These are phyloP conservation scores for Lasioglossum oenotherae DNA, from an alignment of 2,888 invertebrate species.

Conservation along the genomic window DNA sequence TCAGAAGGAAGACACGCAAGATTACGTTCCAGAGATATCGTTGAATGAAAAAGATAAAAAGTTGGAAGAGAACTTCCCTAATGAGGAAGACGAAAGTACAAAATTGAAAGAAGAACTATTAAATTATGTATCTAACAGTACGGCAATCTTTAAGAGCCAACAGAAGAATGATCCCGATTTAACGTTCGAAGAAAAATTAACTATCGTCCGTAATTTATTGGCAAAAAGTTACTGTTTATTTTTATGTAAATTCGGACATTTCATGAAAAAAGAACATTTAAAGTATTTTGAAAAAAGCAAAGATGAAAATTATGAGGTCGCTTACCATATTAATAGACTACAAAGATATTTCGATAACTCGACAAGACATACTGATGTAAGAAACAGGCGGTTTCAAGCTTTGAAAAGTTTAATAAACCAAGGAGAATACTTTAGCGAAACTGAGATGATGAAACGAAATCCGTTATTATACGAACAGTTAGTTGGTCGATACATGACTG, in stretches of 20 bases:
- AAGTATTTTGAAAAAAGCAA: constrained; percentile 87
- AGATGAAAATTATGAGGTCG: constrained; percentile 86
- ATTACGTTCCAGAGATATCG: constrained; percentile 27
- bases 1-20: constrained; percentile 21
- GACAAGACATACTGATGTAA: constrained; percentile 86
- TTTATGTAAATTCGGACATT: constrained; percentile 91
- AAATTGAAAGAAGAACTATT: constrained; percentile 87
- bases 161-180: constrained; percentile 92
- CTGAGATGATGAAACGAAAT: constrained; percentile 96
- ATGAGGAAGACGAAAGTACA: constrained; percentile 59
- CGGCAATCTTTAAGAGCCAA: constrained; percentile 90
- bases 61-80: not conserved
- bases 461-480: constrained; percentile 96
- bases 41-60: constrained; percentile 25
- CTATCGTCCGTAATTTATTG: constrained; percentile 88
- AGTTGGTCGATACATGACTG: constrained; percentile 93
- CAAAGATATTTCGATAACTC: constrained; percentile 86
- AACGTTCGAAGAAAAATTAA: constrained; percentile 88
- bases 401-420: constrained; percentile 89
- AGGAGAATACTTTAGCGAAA: constrained; percentile 94
- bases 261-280: constrained; percentile 89
- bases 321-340: constrained; percentile 88
- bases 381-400: constrained; percentile 94
- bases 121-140: constrained; percentile 85
- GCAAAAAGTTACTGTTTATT: constrained; percentile 89